These are phyloP conservation scores for Pseudochirops cupreus DNA, from an alignment of 2,797 vertebrate species.

Conservation along the genomic window DNA sequence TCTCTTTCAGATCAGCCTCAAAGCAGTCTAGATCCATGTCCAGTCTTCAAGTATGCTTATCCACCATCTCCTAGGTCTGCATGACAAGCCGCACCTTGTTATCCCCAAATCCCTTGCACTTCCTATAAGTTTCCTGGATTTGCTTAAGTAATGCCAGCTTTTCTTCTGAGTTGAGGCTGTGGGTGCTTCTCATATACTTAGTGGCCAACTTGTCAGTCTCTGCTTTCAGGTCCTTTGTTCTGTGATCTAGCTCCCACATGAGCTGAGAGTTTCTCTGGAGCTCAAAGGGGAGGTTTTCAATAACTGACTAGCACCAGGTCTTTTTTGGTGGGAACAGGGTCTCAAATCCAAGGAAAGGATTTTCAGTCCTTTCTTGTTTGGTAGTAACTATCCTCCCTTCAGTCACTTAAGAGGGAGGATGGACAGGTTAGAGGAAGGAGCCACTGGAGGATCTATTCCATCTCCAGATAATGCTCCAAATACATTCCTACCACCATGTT, in stretches of 20 bases:
- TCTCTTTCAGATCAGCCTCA: constrained; percentile 97
- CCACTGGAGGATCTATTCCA: neutral
- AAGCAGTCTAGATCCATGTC: constrained; percentile 98
- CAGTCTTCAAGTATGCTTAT: constrained; percentile 96
- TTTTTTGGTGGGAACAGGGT: constrained; percentile 4
- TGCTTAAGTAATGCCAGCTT: constrained; percentile 96
- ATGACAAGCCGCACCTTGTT: constrained; percentile 99
- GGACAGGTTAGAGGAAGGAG: neutral
- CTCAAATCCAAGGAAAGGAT: constrained; percentile 20
- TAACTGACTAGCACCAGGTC: constrained; percentile 83
- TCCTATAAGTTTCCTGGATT: constrained; percentile 97
- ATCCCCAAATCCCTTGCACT: constrained; percentile 98
- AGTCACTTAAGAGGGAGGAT: neutral
- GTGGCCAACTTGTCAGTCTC: constrained; percentile 97
- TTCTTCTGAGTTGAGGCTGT: constrained; percentile 93
- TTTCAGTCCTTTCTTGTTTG: constrained; percentile 20
- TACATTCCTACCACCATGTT: constrained; percentile 99
- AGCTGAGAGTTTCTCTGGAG: constrained; percentile 98
- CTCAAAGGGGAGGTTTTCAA: constrained; percentile 98
- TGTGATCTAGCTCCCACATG: constrained; percentile 97
- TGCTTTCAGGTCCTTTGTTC: constrained; percentile 97
- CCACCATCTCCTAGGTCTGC: constrained; percentile 99
- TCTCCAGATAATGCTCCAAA: constrained; percentile 98
- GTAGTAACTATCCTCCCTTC: neutral
- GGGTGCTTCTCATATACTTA: constrained; percentile 95